Evolutionary conservation across 2,797 vertebrate genomes (phyloP).

Genomic region (Trematomus bernacchii): DNA sequence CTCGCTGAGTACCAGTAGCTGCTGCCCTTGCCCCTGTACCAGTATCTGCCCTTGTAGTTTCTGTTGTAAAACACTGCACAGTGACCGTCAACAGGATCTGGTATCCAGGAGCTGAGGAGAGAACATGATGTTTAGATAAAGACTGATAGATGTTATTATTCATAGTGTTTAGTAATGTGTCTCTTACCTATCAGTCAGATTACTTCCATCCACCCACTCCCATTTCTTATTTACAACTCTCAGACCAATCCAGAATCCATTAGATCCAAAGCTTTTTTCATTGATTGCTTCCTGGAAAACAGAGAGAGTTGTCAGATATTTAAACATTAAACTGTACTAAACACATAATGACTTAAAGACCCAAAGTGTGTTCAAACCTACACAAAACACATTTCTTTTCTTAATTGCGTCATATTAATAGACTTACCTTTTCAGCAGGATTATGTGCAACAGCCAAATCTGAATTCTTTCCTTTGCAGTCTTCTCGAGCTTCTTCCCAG

Average conservation of each 20-base stretch:
- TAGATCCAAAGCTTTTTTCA: too few species aligned
- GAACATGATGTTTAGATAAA: too few species aligned
- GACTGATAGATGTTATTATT: too few species aligned
- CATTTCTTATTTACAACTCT: constrained; percentile 23
- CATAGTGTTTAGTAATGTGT: too few species aligned
- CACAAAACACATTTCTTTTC: too few species aligned
- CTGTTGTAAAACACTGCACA: too few species aligned
- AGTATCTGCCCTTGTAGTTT: too few species aligned
- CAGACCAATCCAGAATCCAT: too few species aligned
- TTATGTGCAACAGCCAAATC: constrained; percentile 51
- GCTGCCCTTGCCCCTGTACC: rapidly evolving
- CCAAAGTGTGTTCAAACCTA: neutral
- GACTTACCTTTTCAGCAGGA: constrained; percentile 59
- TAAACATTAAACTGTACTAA: neutral
- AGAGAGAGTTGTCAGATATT: neutral
- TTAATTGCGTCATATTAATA: too few species aligned
- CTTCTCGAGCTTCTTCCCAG: constrained; percentile 48
- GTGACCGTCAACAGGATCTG: too few species aligned
- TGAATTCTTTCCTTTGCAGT: constrained; percentile 44
- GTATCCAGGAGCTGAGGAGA: too few species aligned
- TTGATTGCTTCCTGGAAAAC: neutral
- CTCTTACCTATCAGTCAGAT: too few species aligned
- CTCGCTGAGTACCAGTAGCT: rapidly evolving
- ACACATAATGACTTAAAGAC: rapidly evolving
- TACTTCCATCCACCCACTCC: constrained; percentile 51